Evolutionary conservation across 2,113 vertebrate genomes (phyloP), one percentile per base, ranked within the genome.

Genomic region (Tragelaphus buxtoni): DNA sequence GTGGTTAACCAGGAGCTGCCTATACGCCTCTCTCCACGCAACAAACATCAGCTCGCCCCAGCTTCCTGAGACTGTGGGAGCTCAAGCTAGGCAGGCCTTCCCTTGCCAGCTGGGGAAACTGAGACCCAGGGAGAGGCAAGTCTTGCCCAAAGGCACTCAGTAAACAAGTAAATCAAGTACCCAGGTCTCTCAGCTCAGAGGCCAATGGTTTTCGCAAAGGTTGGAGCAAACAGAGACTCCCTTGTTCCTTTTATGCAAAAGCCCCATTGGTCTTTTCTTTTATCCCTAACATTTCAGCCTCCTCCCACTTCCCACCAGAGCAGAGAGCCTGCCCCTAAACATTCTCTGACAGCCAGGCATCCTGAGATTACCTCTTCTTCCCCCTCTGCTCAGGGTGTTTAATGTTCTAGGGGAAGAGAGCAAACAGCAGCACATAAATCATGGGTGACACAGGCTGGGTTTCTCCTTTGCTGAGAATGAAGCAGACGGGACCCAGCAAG

Each of bases 391-490:
- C 95, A 42, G 84, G 18, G 92, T 97, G 89, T 97, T 97, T 96
- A 96, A 96, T 92, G 96, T 97, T 93, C 97, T 88, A 81, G 80
- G 93, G 88, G 80, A 95, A 96, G 80, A 93, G 90, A 97, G 92
- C 95, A 95, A 97, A 97, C 81, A 94, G 92, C 93, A 65, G 79
- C 30, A 5, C 91, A 95, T 97, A 97, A 97, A 97, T 98, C 97
- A 97, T 10, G 35, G 82, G 80, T 95, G 95, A 96, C 97, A 91
- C 22, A 88, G 92, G 60, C 90, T 82, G 92, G 77, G 80, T 95
- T 94, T 96, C 95, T 96, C 91, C 96, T 95, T 83, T 90, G 93
- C 92, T 94, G 90, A 97, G 94, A 91, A 79, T 55, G 92, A 97
- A 93, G 60, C 92, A 91, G 93, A 80, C 17, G 1, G 74, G 93